A percentile compares a stretch with the other conserved stretches of the same genome.
Conservation (phyloP, 1,140 invertebrate genomes). For the Mactra quadrangularis region DNA sequence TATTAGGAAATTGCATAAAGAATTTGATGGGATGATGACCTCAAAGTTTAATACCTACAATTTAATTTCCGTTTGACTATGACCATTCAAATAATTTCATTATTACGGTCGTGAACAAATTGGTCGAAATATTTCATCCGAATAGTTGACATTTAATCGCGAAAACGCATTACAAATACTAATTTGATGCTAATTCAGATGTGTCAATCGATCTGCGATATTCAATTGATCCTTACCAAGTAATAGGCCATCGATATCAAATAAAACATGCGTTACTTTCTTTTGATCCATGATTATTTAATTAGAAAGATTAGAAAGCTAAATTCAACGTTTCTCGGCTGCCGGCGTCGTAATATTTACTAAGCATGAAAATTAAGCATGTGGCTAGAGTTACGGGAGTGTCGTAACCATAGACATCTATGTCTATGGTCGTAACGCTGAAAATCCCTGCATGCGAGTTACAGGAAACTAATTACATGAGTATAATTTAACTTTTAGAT, state of each 20-base stretch:
- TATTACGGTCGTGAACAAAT: background rate
- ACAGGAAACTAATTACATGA: too few relatives aligned
- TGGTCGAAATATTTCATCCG: background rate
- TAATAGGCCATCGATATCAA: constrained; percentile 51
- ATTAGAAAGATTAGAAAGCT: too few relatives aligned
- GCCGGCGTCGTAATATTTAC: too few relatives aligned
- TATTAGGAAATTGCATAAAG: background rate
- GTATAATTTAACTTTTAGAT: too few relatives aligned
- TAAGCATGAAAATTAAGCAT: too few relatives aligned
- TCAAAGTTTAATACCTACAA: too few relatives aligned
- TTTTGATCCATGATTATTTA: constrained; percentile 41
- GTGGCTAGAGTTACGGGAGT: too few relatives aligned
- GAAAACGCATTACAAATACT: constrained; percentile 34
- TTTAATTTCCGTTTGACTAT: too few relatives aligned
- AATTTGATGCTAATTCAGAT: background rate
- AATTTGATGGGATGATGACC: background rate
- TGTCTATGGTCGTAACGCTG: too few relatives aligned
- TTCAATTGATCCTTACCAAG: constrained; percentile 1
- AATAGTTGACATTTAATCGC: background rate
- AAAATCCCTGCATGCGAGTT: too few relatives aligned
- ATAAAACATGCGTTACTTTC: constrained; percentile 42
- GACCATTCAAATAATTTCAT: background rate
- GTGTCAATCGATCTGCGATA: background rate
- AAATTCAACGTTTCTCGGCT: too few relatives aligned
- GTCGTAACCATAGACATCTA: too few relatives aligned